A percentile compares a stretch with the other conserved stretches of the same genome.
Evolutionary conservation across 1,140 invertebrate genomes (phyloP).

Genomic region (Dendrolimus kikuchii): DNA sequence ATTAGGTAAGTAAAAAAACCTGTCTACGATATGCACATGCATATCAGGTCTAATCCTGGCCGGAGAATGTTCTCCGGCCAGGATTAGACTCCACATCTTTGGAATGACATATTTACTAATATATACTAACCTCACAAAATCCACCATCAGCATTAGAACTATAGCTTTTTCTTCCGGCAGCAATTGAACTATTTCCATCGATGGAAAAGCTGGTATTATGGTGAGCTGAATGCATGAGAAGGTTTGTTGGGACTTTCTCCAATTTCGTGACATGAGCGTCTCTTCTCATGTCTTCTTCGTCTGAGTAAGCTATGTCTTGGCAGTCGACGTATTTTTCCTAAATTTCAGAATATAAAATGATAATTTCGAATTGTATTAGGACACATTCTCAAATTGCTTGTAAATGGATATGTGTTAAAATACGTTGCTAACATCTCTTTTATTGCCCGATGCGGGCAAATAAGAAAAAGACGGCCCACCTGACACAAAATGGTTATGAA

Average conservation of each 20-base stretch:
- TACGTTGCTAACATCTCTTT: too few species aligned
- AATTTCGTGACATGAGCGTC: slow-evolving; percentile 16
- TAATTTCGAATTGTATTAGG: too few species aligned
- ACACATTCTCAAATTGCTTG: too few species aligned
- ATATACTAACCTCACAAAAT: slow-evolving; percentile 43
- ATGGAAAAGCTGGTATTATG: slow-evolving; percentile 25
- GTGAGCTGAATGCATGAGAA: slow-evolving; percentile 42
- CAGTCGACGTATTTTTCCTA: slow-evolving; percentile 59
- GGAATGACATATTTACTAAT: slow-evolving; percentile 1
- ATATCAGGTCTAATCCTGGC: slow-evolving; percentile 1
- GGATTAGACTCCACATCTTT: too few species aligned
- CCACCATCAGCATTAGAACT: slow-evolving; percentile 29
- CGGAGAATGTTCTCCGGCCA: neutral
- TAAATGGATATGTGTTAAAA: too few species aligned
- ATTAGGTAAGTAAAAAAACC: too few species aligned
- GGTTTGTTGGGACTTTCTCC: slow-evolving; percentile 39
- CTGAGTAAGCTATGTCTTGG: slow-evolving; percentile 47
- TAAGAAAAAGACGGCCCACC: too few species aligned
- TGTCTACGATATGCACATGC: too few species aligned
- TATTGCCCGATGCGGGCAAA: too few species aligned
- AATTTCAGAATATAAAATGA: too few species aligned
- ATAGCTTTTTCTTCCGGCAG: slow-evolving; percentile 9
- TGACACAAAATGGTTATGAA: too few species aligned
- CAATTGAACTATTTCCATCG: slow-evolving; percentile 1
- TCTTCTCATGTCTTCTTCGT: slow-evolving; percentile 39